Conservation (phyloP, 2,888 invertebrate genomes). For the Apeira syringaria region DNA sequence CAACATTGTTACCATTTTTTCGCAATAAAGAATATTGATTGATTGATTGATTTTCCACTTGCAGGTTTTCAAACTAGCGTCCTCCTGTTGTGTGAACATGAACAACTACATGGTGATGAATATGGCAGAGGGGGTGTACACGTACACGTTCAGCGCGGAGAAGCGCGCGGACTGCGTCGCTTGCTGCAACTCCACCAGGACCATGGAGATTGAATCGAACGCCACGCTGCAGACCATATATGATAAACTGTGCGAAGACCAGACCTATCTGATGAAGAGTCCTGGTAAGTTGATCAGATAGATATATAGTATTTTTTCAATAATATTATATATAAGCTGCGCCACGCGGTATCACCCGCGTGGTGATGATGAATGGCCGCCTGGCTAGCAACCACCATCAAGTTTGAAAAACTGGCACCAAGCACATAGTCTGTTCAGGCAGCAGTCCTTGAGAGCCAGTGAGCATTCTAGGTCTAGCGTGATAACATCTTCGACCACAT, state of each 20-base stretch:
- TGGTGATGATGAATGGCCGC: no score
- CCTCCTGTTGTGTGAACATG: slow-evolving; percentile 94
- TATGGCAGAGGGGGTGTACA: slow-evolving; percentile 97
- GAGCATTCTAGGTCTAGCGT: no score
- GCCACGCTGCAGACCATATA: slow-evolving; percentile 92
- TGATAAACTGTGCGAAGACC: slow-evolving; percentile 89
- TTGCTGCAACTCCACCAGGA: slow-evolving; percentile 89
- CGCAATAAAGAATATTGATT: no score
- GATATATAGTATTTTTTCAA: no score
- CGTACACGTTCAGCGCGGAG: slow-evolving; percentile 97
- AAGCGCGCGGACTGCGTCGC: slow-evolving; percentile 93
- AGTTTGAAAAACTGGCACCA: no score
- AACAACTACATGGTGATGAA: slow-evolving; percentile 99
- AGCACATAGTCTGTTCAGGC: no score
- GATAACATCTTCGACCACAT: no score
- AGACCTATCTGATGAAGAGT: slow-evolving; percentile 94
- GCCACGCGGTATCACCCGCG: no score
- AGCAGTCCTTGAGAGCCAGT: no score
- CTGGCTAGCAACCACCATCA: no score
- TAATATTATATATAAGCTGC: no score
- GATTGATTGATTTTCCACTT: not conserved
- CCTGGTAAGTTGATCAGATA: slow-evolving; percentile 89
- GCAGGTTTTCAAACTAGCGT: slow-evolving; percentile 96
- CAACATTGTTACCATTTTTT: no score
- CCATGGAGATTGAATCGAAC: slow-evolving; percentile 82